These are phyloP conservation scores for Sinocyclocheilus maitianheensis DNA, from an alignment of 2,113 vertebrate genomes.

Conservation along the genomic window DNA sequence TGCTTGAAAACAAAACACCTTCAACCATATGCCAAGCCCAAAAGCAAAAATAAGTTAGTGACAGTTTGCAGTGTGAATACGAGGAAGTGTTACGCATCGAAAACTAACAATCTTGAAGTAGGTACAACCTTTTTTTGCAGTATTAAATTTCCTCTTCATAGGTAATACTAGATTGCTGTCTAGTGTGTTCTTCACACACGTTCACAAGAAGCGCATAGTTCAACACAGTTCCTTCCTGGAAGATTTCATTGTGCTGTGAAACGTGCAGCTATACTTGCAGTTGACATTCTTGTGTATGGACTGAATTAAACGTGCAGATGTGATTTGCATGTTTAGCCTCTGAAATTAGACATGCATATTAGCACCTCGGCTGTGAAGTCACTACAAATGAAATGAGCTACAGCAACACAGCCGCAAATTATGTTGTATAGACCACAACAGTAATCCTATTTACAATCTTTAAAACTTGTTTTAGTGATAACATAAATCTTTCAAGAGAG, in stretches of 20 bases:
- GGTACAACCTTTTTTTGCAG: background rate
- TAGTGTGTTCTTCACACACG: background rate
- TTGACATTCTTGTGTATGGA: background rate
- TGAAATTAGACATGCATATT: background rate
- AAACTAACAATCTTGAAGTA: background rate
- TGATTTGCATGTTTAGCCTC: background rate
- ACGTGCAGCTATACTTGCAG: background rate
- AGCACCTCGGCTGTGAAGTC: background rate
- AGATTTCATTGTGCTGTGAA: background rate
- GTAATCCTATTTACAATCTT: background rate
- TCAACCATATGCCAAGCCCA: background rate
- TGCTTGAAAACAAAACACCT: conserved; percentile 4
- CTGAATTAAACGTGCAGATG: background rate
- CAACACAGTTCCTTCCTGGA: background rate
- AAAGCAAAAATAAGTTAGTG: conserved; percentile 9
- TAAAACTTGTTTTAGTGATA: background rate
- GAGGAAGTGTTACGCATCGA: background rate
- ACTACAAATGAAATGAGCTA: background rate
- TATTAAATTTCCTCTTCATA: background rate
- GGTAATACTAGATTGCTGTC: background rate
- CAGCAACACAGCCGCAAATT: background rate
- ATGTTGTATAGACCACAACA: background rate
- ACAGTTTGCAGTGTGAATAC: conserved; percentile 14
- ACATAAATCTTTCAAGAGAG: background rate
- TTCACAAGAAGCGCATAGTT: background rate